Evolutionary conservation across 2,888 invertebrate genomes (phyloP).

Genomic region (Oscheius onirici): DNA sequence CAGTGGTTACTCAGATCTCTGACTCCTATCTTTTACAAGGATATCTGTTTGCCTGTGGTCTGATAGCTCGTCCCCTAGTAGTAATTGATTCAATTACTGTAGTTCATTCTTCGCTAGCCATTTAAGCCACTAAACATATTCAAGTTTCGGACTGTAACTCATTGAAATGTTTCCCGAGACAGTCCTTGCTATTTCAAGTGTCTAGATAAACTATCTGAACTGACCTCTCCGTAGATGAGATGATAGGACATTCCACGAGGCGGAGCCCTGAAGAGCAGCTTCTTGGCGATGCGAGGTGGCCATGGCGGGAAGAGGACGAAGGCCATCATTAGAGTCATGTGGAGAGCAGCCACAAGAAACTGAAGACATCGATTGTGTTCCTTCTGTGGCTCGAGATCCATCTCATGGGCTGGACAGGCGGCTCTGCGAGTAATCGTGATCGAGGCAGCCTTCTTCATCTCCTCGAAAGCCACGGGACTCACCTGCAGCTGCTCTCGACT

Average conservation of each 20-base stretch:
- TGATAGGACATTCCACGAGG: constrained; percentile 43
- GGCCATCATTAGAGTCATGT: constrained; percentile 14
- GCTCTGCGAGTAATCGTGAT: constrained; percentile 39
- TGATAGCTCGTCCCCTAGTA: too few relatives aligned
- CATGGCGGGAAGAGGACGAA: constrained; percentile 43
- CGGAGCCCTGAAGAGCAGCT: constrained; percentile 45
- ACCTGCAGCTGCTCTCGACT: neutral
- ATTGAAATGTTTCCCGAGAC: too few relatives aligned
- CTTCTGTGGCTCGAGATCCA: neutral
- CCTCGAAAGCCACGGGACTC: too few relatives aligned
- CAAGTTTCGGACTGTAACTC: too few relatives aligned
- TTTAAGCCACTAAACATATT: too few relatives aligned
- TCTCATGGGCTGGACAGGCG: constrained; percentile 49
- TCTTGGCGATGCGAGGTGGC: constrained; percentile 41
- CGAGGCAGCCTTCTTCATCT: constrained; percentile 28
- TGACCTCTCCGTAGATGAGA: constrained; percentile 35
- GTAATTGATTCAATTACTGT: too few relatives aligned
- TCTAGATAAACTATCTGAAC: too few relatives aligned
- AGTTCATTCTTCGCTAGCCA: too few relatives aligned
- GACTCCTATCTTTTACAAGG: too few relatives aligned
- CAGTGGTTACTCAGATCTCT: too few relatives aligned
- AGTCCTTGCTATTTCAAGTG: too few relatives aligned
- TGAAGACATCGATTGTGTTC: neutral
- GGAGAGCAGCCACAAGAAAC: neutral
- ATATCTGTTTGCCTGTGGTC: too few relatives aligned